A percentile compares a stretch with the other conserved stretches of the same genome.
Evolutionary conservation across 2,113 vertebrate species (phyloP).

Genomic region (Chlorodrepanis virens): DNA sequence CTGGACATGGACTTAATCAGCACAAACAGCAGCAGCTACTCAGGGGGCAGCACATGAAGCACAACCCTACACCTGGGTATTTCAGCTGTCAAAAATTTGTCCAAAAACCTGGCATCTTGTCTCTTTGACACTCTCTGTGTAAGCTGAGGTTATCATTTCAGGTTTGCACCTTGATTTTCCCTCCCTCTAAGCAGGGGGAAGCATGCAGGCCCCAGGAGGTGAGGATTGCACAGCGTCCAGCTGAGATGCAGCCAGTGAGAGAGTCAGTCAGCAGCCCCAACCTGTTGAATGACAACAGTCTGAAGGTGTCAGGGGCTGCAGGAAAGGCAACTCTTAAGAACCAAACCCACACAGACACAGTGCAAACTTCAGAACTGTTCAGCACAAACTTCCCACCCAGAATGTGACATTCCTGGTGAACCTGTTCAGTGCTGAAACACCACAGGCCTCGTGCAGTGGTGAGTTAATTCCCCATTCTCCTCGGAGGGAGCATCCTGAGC

Average conservation of each 20-base stretch:
- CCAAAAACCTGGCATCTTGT: neutral
- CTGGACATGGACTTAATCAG: neutral
- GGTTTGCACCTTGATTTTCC: neutral
- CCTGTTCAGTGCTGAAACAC: neutral
- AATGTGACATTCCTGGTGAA: neutral
- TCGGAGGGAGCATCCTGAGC: neutral
- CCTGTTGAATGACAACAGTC: neutral
- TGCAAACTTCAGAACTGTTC: neutral
- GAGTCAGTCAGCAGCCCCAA: neutral
- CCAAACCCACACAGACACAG: neutral
- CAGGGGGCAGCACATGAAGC: neutral
- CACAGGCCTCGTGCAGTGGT: neutral
- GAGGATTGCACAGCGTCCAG: neutral
- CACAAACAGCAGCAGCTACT: neutral
- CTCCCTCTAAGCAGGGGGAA: neutral
- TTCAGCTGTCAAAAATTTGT: neutral
- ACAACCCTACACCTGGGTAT: neutral
- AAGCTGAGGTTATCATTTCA: neutral
- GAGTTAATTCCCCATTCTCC: neutral
- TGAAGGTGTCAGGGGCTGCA: neutral
- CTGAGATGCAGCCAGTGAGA: neutral
- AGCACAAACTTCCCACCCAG: neutral
- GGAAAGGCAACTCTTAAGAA: neutral
- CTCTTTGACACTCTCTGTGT: neutral
- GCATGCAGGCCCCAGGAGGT: accelerated